These are phyloP conservation scores for Endotricha flammealis DNA, from an alignment of 2,888 invertebrate species.

Conservation along the genomic window DNA sequence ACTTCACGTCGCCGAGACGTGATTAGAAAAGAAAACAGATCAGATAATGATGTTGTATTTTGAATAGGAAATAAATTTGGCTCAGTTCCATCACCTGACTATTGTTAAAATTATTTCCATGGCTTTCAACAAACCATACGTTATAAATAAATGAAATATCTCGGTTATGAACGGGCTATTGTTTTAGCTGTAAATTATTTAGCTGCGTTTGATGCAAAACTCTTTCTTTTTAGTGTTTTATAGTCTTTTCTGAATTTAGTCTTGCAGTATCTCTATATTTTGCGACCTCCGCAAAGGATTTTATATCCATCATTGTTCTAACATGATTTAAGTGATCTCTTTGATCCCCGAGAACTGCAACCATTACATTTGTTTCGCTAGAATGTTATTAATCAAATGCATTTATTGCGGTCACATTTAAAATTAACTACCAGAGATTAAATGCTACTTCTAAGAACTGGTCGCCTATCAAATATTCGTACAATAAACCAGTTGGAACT, in stretches of 20 bases:
- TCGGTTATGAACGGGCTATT: no score
- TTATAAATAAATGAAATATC: not conserved
- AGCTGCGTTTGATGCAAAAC: no score
- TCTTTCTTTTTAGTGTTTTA: no score
- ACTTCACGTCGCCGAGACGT: not conserved
- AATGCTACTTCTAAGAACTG: conserved; percentile 61
- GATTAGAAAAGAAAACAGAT: conserved; percentile 2
- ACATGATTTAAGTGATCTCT: conserved; percentile 51
- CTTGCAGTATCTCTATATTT: conserved; percentile 9
- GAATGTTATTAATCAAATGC: conserved; percentile 72
- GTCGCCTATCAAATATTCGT: conserved; percentile 70
- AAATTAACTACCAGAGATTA: conserved; percentile 66
- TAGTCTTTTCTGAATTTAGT: no score
- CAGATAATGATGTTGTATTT: conserved; percentile 5
- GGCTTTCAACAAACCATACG: not conserved
- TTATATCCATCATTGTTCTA: conserved; percentile 37
- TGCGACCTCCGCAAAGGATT: conserved; percentile 30
- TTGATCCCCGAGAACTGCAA: conserved; percentile 56
- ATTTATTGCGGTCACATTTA: conserved; percentile 66
- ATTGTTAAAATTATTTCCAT: conserved; percentile 24
- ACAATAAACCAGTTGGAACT: conserved; percentile 56
- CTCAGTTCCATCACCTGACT: conserved; percentile 28
- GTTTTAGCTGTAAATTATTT: no score
- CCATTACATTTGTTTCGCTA: conserved; percentile 64
- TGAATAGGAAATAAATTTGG: conserved; percentile 20